A percentile compares a stretch with the other conserved stretches of the same genome.
Evolutionary conservation across 2,888 invertebrate species (phyloP).

Genomic region (Conchocele bisecta): DNA sequence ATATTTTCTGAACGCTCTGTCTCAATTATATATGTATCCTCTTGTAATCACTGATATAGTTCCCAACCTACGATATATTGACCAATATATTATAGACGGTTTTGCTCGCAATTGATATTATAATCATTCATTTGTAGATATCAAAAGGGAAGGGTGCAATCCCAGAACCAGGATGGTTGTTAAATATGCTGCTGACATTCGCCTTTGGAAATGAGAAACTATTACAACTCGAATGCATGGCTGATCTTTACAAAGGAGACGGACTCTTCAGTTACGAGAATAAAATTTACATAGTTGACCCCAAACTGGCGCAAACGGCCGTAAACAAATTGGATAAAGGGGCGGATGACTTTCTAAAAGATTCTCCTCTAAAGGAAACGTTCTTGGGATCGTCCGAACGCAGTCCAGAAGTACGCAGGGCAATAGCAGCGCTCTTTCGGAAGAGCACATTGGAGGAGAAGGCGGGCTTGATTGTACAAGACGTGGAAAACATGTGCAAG

Average conservation of each 20-base stretch:
- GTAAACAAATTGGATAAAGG: conserved; percentile 69
- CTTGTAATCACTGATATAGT: too few species aligned
- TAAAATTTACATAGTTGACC: conserved; percentile 66
- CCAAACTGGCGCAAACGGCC: conserved; percentile 60
- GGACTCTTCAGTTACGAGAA: conserved; percentile 60
- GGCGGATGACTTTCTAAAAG: conserved; percentile 61
- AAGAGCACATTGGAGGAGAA: conserved; percentile 63
- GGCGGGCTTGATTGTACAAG: conserved; percentile 53
- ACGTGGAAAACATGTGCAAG: conserved; percentile 60
- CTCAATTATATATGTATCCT: too few species aligned
- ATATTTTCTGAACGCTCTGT: too few species aligned
- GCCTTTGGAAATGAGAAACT: conserved; percentile 53
- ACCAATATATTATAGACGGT: too few species aligned
- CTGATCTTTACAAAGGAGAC: conserved; percentile 57
- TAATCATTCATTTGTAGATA: too few species aligned
- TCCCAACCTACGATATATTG: too few species aligned
- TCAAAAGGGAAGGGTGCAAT: conserved; percentile 36
- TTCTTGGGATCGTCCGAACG: conserved; percentile 63
- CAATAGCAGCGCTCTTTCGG: conserved; percentile 64
- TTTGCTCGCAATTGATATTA: too few species aligned
- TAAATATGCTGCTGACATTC: conserved; percentile 36
- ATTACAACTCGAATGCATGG: conserved; percentile 60
- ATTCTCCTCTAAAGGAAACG: conserved; percentile 66
- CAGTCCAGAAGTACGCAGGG: conserved; percentile 65
- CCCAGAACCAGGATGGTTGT: conserved; percentile 44